A percentile compares a stretch with the other conserved stretches of the same genome.
These are phyloP conservation scores for Manis javanica DNA, from an alignment of 2,797 vertebrate species.

Conservation along the genomic window DNA sequence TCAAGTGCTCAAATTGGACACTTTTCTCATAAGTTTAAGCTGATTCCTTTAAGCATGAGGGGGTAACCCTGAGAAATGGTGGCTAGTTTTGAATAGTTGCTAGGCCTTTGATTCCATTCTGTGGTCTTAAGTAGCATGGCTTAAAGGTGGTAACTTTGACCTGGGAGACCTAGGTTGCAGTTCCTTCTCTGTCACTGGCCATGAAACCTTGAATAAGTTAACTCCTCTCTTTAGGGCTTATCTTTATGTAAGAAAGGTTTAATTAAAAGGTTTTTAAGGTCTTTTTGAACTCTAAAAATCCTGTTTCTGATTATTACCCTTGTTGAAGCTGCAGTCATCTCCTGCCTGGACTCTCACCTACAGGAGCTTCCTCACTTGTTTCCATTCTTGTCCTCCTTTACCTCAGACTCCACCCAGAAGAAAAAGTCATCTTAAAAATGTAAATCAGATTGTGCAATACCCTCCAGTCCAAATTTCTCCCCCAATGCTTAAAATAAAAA, in stretches of 20 bases:
- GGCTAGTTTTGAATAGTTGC: background rate
- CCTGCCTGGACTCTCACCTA: background rate
- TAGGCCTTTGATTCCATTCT: background rate
- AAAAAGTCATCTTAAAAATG: conserved; percentile 26
- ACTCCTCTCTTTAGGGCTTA: background rate
- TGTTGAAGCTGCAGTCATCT: background rate
- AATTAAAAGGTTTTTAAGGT: background rate
- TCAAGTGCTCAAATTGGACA: background rate
- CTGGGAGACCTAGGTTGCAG: background rate
- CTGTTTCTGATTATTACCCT: background rate
- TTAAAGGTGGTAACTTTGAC: background rate
- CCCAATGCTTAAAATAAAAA: conserved; percentile 47
- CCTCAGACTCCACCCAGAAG: background rate
- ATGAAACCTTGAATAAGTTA: background rate
- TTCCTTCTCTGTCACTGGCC: background rate
- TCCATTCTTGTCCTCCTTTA: background rate
- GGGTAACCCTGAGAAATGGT: background rate
- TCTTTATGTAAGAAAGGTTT: background rate
- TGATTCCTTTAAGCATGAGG: conserved; percentile 19
- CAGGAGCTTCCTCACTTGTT: background rate
- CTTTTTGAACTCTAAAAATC: background rate
- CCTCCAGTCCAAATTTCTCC: background rate
- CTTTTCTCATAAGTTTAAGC: background rate
- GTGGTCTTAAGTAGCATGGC: background rate
- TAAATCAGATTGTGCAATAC: background rate